Base-by-base conservation (phyloP, 2,113 vertebrate genomes). In the Leucopternis melanops region DNA sequence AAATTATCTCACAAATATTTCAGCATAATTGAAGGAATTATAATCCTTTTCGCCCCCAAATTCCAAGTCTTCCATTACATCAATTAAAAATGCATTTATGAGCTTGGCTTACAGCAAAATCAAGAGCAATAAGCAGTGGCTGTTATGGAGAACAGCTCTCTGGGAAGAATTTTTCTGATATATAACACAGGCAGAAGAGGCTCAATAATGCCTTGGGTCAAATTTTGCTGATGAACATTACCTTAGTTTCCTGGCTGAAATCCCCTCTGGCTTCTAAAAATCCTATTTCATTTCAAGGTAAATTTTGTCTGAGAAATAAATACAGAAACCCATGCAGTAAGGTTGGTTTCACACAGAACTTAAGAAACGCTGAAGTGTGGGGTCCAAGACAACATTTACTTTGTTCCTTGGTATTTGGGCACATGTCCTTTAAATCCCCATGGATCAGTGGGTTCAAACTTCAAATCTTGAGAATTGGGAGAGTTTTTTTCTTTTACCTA, bases 21-120 rank as follows among this genome's bases (percentile, higher is more conserved):
- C 72, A 81, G 17, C 10, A 44, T 86, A 71, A 84, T 11, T 59
- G 72, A 84, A 92, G 65, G 79, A 78, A 95, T 63, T 38, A 32
- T 11, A 66, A 42, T 29, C 52, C 5, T 44, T 44, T n/a, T 75
- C 15, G 19, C 5, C 29, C 31, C 0, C 0, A 31, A 67, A 4
- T 10, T 86, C 54, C 11, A 47, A 61, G 40, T 74, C 77, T 91
- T 88, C 72, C 65, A 78, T 94, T 91, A 88, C 31, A 19, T 55
- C 86, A 81, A 81, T 91, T 94, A 92, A 94, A 92, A 95, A 84
- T 74, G 47, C 69, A 91, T 89, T 92, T 92, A 73, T 67, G 36
- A 81, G 29, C 38, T 42, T 86, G 72, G 20, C 9, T 96, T 86
- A 74, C 14, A 23, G 65, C 47, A 92, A 95, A 95, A 88, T 42